These are phyloP conservation scores for Clytia hemisphaerica DNA, from an alignment of 30 jellyfish, hydroid and myxozoan genomes.

Conservation along the genomic window DNA sequence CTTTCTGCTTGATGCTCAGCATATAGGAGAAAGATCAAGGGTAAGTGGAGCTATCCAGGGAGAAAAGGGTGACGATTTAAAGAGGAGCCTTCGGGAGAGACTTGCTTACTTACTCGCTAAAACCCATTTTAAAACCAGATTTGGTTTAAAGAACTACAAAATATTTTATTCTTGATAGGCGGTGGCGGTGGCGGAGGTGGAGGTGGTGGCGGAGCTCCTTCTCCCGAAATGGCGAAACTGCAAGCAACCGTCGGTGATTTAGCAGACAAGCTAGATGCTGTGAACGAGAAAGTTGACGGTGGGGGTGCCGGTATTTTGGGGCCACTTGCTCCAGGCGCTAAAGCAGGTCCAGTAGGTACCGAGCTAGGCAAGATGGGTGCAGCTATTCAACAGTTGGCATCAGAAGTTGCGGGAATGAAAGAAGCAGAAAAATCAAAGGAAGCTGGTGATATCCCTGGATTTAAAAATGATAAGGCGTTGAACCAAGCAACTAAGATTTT, in stretches of 20 bases:
- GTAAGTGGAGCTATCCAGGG: too few species aligned
- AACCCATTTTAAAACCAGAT: too few species aligned
- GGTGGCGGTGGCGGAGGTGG: constrained; percentile 44
- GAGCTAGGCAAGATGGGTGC: constrained; percentile 58
- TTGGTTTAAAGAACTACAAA: too few species aligned
- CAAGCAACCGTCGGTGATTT: constrained; percentile 63
- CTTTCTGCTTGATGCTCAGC: too few species aligned
- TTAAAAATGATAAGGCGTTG: constrained; percentile 12
- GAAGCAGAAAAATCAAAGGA: constrained; percentile 53
- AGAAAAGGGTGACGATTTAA: too few species aligned
- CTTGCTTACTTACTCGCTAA: too few species aligned
- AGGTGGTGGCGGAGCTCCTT: constrained; percentile 24
- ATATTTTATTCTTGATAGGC: too few species aligned
- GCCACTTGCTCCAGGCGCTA: background rate
- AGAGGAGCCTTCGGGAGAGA: too few species aligned
- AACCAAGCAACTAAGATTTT: constrained; percentile 8
- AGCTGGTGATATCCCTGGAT: constrained; percentile 30
- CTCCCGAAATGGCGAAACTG: constrained; percentile 67
- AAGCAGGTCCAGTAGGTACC: constrained; percentile 52
- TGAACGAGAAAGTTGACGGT: constrained; percentile 66
- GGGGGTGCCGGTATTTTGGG: background rate
- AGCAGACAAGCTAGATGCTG: constrained; percentile 81
- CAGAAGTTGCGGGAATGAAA: constrained; percentile 72
- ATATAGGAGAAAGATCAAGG: too few species aligned
- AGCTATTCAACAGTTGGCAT: constrained; percentile 59